Conservation (phyloP, 2,797 vertebrate genomes). For the Lagocephalus sceleratus region DNA sequence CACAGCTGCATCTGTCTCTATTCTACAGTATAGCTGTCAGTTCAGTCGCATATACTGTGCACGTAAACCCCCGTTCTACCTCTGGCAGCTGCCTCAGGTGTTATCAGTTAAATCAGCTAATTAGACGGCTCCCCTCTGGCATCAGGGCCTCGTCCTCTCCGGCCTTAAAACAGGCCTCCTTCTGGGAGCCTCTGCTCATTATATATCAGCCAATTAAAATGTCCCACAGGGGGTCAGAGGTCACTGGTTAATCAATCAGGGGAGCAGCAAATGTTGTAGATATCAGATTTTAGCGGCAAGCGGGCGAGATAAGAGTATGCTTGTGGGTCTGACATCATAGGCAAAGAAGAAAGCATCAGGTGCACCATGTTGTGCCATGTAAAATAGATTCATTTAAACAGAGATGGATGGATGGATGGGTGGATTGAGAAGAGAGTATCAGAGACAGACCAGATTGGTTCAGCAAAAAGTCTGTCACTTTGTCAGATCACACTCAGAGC, state of each 20-base stretch:
- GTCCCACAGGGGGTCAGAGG: constrained; percentile 59
- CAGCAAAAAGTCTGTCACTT: constrained; percentile 27
- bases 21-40: not conserved
- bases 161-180: constrained; percentile 53
- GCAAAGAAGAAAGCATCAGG: not conserved
- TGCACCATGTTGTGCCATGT: not conserved
- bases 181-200: constrained; percentile 57
- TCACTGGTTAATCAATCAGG: constrained; percentile 77
- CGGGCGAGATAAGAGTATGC: constrained; percentile 54
- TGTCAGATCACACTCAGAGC: constrained; percentile 8
- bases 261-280: constrained; percentile 51
- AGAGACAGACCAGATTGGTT: constrained; percentile 17
- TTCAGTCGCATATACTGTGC: not conserved
- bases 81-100: constrained; percentile 42
- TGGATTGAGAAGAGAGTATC: constrained; percentile 6
- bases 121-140: constrained; percentile 60
- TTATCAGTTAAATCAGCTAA: constrained; percentile 74
- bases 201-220: constrained; percentile 70
- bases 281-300: constrained; percentile 60
- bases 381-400: constrained; percentile 12
- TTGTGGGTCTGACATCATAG: constrained; percentile 29
- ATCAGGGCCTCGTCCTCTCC: constrained; percentile 33
- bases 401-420: not conserved
- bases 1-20: constrained; percentile 31
- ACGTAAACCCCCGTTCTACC: not conserved